Evolutionary conservation across 2,113 vertebrate species (phyloP).

Genomic region (Xiphophorus maculatus): DNA sequence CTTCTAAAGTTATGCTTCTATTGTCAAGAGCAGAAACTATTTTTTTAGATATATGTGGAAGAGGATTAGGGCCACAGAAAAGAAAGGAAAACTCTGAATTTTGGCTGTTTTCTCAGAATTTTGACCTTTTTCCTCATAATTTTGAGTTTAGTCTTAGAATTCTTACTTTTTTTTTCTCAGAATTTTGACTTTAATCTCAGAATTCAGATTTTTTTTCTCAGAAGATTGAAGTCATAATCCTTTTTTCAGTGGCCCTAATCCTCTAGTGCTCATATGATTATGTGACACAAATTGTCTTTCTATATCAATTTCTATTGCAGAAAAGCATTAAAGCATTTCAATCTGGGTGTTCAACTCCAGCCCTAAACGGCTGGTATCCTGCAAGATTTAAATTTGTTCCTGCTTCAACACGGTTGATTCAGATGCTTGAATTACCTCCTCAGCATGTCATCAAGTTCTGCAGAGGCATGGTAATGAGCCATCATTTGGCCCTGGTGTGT

Average conservation of each 20-base stretch:
- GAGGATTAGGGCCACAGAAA: too few relatives aligned
- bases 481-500: not conserved
- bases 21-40: slow-evolving; percentile 11
- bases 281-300: too few relatives aligned
- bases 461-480: not conserved
- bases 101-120: too few relatives aligned
- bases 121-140: too few relatives aligned
- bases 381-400: not conserved
- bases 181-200: too few relatives aligned
- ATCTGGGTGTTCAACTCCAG: not conserved
- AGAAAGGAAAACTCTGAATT: too few relatives aligned
- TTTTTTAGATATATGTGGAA: not conserved
- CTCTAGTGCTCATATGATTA: too few relatives aligned
- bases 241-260: too few relatives aligned
- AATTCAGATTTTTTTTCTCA: too few relatives aligned
- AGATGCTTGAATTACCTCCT: not conserved
- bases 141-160: too few relatives aligned
- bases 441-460: not conserved
- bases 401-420: not conserved
- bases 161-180: too few relatives aligned
- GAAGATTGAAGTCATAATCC: too few relatives aligned
- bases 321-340: not conserved
- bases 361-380: not conserved
- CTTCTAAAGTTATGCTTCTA: not conserved
- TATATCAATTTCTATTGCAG: not conserved